A percentile compares a stretch with the other conserved stretches of the same genome.
Evolutionary conservation across 2,888 invertebrate species (phyloP).

Genomic region (Melinaea menophilus): DNA sequence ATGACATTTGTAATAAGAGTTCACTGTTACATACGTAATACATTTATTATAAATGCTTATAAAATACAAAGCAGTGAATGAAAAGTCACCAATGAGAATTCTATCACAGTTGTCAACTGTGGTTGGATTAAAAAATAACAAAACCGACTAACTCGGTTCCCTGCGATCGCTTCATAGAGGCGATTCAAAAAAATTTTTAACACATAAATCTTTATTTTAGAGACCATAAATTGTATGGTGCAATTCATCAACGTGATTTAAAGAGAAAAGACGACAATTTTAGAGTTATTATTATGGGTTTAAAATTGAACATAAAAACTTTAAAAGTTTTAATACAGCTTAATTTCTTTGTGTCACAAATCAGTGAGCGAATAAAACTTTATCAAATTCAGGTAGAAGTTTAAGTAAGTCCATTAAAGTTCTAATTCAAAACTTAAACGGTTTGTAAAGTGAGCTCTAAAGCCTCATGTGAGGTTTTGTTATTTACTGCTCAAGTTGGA

Average conservation of each 20-base stretch:
- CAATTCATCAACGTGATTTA: too few species aligned
- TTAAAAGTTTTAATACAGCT: neutral
- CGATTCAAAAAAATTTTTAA: neutral
- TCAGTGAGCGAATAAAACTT: neutral
- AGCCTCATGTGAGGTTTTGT: neutral
- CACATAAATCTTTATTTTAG: neutral
- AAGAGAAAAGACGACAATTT: too few species aligned
- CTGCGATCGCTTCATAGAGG: neutral
- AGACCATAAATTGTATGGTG: too few species aligned
- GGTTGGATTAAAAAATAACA: slow-evolving; percentile 25
- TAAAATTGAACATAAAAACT: neutral
- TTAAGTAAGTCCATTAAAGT: neutral
- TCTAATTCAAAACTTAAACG: slow-evolving; percentile 5
- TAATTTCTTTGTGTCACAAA: neutral
- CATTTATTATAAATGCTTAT: too few species aligned
- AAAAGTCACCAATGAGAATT: neutral
- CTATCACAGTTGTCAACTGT: slow-evolving; percentile 17
- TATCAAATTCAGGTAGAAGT: neutral
- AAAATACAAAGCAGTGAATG: neutral
- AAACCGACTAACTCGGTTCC: slow-evolving; percentile 5
- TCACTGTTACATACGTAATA: too few species aligned
- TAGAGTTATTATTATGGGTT: too few species aligned
- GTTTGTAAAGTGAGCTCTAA: neutral
- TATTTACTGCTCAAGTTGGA: neutral
- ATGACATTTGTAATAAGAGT: too few species aligned